These are phyloP conservation scores for Hoplostethus mediterraneus DNA, from an alignment of 2,797 vertebrate species.

Conservation along the genomic window DNA sequence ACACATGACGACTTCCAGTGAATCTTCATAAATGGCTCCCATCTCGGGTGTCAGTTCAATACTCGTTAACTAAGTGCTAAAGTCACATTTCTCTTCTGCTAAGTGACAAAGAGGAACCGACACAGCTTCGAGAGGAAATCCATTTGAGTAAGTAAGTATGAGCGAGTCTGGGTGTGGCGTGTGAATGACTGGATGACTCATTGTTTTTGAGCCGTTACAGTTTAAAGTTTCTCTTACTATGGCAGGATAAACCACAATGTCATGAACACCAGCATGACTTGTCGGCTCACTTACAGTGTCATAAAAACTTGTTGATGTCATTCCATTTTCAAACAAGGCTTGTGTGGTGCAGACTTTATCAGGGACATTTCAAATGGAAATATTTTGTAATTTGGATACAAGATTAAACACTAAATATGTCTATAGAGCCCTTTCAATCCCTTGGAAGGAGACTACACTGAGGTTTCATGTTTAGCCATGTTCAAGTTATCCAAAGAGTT, in stretches of 20 bases:
- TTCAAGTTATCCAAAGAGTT: conserved; percentile 21
- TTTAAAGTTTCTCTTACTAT: conserved; percentile 1
- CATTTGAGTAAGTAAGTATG: conserved; percentile 51
- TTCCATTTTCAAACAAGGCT: conserved; percentile 10
- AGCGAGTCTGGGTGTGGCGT: conserved; percentile 44
- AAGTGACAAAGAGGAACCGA: conserved; percentile 64
- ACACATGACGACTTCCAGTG: neutral
- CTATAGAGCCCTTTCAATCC: neutral
- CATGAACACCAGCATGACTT: conserved; percentile 5
- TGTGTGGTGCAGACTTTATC: neutral
- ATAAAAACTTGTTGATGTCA: conserved; percentile 1
- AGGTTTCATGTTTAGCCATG: neutral
- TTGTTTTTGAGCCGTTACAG: conserved; percentile 28
- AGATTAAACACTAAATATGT: neutral
- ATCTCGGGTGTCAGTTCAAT: conserved; percentile 12
- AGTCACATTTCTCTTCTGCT: conserved; percentile 32
- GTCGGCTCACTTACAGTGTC: neutral
- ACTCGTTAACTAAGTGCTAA: conserved; percentile 63
- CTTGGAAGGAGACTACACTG: neutral
- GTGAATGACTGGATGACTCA: conserved; percentile 58
- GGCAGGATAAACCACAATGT: conserved; percentile 2
- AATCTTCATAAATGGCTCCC: conserved; percentile 20
- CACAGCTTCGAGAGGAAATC: conserved; percentile 43
- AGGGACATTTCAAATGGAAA: neutral
- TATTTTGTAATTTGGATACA: neutral